Evolutionary conservation across 2,888 invertebrate genomes (phyloP).

Genomic region (Biston betularia): DNA sequence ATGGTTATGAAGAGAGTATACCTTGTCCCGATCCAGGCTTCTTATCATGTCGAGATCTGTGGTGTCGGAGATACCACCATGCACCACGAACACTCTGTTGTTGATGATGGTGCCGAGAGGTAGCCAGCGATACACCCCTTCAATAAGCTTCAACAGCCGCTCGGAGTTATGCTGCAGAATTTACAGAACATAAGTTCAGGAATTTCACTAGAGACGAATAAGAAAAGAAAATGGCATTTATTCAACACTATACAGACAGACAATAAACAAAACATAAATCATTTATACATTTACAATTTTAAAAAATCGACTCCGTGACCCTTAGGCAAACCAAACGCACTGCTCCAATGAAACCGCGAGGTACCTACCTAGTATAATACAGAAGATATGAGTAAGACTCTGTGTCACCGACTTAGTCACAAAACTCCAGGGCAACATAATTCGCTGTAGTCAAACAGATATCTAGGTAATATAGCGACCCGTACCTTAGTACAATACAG

Average conservation of each 20-base stretch:
- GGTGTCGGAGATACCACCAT: slow-evolving; percentile 96
- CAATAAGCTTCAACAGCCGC: slow-evolving; percentile 92
- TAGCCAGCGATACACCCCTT: slow-evolving; percentile 96
- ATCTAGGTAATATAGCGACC: not conserved
- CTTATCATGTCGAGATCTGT: slow-evolving; percentile 93
- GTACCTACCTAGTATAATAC: too few species aligned
- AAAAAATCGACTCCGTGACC: too few species aligned
- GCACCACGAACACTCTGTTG: slow-evolving; percentile 95
- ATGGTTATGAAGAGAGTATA: slow-evolving; percentile 54
- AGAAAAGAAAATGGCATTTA: too few species aligned
- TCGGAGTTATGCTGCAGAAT: slow-evolving; percentile 90
- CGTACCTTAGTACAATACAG: slow-evolving; percentile 1
- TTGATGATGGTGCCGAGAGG: slow-evolving; percentile 96
- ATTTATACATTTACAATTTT: too few species aligned
- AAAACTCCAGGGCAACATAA: slow-evolving; percentile 1
- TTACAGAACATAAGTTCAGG: not conserved
- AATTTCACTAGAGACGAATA: too few species aligned
- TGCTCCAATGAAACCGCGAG: too few species aligned
- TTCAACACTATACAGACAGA: too few species aligned
- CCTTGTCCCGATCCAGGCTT: slow-evolving; percentile 94
- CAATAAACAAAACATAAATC: too few species aligned
- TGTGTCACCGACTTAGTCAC: not conserved
- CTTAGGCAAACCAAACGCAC: too few species aligned
- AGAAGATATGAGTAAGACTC: too few species aligned
- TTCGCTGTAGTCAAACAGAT: not conserved